Conservation (phyloP, 1,140 invertebrate species). For the Macrosteles quadrilineatus region DNA sequence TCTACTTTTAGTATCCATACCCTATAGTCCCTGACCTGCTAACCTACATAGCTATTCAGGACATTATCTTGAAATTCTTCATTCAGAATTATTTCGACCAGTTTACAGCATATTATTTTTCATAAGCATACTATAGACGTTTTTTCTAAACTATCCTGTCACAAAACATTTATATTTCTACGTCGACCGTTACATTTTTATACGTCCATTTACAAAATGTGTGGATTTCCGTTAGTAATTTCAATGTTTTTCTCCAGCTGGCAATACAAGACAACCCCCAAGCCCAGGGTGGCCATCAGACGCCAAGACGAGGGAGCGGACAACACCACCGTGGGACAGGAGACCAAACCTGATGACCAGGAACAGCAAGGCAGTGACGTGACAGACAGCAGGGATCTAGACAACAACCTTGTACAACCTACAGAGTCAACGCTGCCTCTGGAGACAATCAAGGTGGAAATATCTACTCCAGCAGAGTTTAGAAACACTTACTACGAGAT, state of each 20-base stretch:
- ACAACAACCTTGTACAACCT: conserved; percentile 40
- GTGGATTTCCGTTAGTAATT: conserved; percentile 56
- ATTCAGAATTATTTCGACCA: too few species aligned
- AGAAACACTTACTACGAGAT: conserved; percentile 83
- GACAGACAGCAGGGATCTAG: conserved; percentile 35
- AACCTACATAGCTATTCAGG: too few species aligned
- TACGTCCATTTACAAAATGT: too few species aligned
- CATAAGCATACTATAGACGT: too few species aligned
- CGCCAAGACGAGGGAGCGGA: conserved; percentile 66
- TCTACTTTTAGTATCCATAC: too few species aligned
- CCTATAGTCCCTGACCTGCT: too few species aligned
- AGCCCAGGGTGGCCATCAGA: conserved; percentile 78
- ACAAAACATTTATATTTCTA: too few species aligned
- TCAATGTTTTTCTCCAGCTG: conserved; percentile 56
- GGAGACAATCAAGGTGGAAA: conserved; percentile 81
- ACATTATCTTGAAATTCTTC: too few species aligned
- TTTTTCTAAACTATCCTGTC: too few species aligned
- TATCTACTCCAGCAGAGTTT: conserved; percentile 81
- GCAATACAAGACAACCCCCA: conserved; percentile 86
- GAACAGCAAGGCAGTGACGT: conserved; percentile 39
- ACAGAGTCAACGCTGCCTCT: conserved; percentile 57
- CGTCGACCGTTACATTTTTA: too few species aligned
- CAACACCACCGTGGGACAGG: conserved; percentile 49
- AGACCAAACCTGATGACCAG: conserved; percentile 40
- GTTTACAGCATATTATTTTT: too few species aligned